Percentiles rank a stretch among this genome's conserved stretches.
Evolutionary conservation across 2,888 invertebrate species (phyloP).

Genomic region (Eupeodes luniger): DNA sequence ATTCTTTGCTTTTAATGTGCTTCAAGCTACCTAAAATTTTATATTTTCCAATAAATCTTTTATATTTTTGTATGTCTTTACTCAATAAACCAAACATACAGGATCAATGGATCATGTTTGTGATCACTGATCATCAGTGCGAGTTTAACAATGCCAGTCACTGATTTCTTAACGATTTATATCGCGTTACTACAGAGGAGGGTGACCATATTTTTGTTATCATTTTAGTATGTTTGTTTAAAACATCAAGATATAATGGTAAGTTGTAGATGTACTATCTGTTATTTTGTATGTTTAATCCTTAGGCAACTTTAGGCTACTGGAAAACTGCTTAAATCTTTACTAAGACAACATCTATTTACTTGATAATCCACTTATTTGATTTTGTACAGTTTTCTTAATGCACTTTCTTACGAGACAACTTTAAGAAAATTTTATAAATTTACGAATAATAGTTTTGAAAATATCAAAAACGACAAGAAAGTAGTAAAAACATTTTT

Average conservation of each 20-base stretch:
- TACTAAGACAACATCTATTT: too few species aligned
- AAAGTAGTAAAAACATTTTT: too few species aligned
- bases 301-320: too few species aligned
- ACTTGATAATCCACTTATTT: too few species aligned
- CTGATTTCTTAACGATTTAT: conserved; percentile 25
- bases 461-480: too few species aligned
- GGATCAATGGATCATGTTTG: conserved; percentile 26
- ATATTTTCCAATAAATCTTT: conserved; percentile 42
- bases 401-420: too few species aligned
- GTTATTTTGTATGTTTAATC: too few species aligned
- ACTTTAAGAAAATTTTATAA: too few species aligned
- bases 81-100: conserved; percentile 7
- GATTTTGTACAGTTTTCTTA: too few species aligned
- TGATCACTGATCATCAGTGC: neutral
- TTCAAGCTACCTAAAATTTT: conserved; percentile 31
- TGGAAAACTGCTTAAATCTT: too few species aligned
- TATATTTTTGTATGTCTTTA: neutral
- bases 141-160: conserved; percentile 57
- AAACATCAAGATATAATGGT: neutral
- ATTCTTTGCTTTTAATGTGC: neutral
- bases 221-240: neutral
- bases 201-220: neutral
- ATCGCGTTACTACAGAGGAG: neutral
- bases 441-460: too few species aligned
- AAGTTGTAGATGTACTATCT: neutral